Evolutionary conservation across 2,797 vertebrate genomes (phyloP), one percentile per base, ranked within the genome.

Genomic region (Poeciliopsis infans): DNA sequence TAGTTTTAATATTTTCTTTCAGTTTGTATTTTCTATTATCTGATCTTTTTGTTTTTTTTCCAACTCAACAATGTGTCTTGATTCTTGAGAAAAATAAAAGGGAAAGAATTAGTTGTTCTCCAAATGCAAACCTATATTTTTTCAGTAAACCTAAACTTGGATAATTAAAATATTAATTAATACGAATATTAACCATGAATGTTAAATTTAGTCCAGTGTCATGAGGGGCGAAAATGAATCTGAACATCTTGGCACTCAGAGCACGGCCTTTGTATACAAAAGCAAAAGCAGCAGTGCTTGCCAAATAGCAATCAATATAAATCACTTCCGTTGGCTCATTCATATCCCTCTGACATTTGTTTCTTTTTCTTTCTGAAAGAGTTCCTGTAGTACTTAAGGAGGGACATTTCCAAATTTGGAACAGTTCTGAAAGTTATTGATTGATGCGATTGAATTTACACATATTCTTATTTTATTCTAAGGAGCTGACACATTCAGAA

Each of bases 241-340:
- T 43, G 11, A 43, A 12, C 6, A n/a, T n/a, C 1, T 94, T 90
- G 86, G 93, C 89, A 94, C 93, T 89, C 78, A 85, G 90, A 82
- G 91, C 85, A 90, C 85, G 88, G 94, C 93, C 39, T 55, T 82
- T 85, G 91, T 88, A 85, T 90, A 91, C 46, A 91, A 94, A 94
- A 94, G 94, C 51, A 53, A 53, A 86, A 92, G 89, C 75, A 92
- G 80, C 74, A 82, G 87, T 86, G 93, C 88, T 85, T 89, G 89
- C 91, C 90, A 93, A 93, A 94, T 88, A 95, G 95, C 88, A 94
- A 93, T 94, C 83, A 88, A 87, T 86, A 93, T 95, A 93, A 96
- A 95, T 95, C 86, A 83, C 80, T 83, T 91, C 88, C 92, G 7
- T 53, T 53, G 20, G 23, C 20, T 36, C 8, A 4, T 39, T 39